phyloP scores from a whole-genome alignment of 2,797 vertebrate species.

The Poecilia wingei region DNA sequence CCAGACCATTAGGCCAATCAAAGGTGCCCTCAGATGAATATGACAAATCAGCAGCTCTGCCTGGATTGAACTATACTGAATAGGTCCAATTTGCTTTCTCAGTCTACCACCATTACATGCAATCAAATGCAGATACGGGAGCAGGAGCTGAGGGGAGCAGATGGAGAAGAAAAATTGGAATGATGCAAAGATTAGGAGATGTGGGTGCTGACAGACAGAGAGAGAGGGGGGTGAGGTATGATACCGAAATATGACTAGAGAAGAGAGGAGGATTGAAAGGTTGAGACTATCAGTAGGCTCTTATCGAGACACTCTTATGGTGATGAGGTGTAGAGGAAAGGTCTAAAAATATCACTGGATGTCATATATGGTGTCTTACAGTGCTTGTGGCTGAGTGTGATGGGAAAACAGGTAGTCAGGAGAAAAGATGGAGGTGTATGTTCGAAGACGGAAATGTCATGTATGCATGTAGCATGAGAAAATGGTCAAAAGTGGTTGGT shows the following conservation, averaged over 20 bases:
- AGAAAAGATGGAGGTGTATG: constrained; percentile 28
- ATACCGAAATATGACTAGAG: constrained; percentile 30
- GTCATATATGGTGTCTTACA: constrained; percentile 48
- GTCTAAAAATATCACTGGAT: constrained; percentile 48
- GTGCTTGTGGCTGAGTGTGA: constrained; percentile 40
- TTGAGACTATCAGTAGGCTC: constrained; percentile 51
- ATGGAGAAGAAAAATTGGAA: constrained; percentile 51
- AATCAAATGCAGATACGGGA: constrained; percentile 71
- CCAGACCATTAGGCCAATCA: constrained; percentile 62
- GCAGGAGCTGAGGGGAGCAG: constrained; percentile 44
- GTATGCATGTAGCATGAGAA: constrained; percentile 15
- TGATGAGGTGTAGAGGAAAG: constrained; percentile 43
- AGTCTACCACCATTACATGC: constrained; percentile 68
- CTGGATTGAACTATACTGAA: constrained; percentile 62
- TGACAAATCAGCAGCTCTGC: constrained; percentile 64
- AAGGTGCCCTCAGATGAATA: constrained; percentile 61
- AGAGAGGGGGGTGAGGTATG: constrained; percentile 17
- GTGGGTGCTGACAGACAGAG: constrained; percentile 18
- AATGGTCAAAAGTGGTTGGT: constrained; percentile 10
- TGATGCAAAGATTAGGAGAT: constrained; percentile 57
- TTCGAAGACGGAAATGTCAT: constrained; percentile 13
- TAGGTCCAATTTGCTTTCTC: constrained; percentile 70
- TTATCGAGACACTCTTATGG: constrained; percentile 60
- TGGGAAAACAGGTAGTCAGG: constrained; percentile 23
- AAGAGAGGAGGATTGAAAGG: constrained; percentile 37